Percentiles rank a stretch among this genome's conserved stretches.
These are phyloP conservation scores for Hippoglossus hippoglossus DNA, from an alignment of 2,797 vertebrate species.

Conservation along the genomic window DNA sequence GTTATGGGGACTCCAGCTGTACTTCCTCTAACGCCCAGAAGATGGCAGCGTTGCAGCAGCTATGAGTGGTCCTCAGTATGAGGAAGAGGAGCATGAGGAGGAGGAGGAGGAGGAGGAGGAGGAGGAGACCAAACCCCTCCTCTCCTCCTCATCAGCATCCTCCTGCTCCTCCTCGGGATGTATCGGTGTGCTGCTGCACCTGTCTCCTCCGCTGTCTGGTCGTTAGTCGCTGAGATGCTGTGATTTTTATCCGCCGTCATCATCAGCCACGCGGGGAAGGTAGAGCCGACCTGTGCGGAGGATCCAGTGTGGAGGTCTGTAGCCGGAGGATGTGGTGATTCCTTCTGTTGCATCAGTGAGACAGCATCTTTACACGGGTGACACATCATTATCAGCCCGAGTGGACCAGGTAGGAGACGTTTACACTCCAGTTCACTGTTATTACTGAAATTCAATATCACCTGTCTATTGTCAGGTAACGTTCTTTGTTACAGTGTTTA, in stretches of 20 bases:
- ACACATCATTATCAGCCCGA: conserved; percentile 66
- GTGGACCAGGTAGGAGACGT: conserved; percentile 67
- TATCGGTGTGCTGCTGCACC: conserved; percentile 68
- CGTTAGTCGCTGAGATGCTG: conserved; percentile 40
- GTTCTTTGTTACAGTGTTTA: neutral
- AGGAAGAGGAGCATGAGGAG: conserved; percentile 53
- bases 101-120: conserved; percentile 47
- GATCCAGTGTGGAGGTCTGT: neutral
- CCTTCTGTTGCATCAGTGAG: conserved; percentile 75
- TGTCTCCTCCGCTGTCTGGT: conserved; percentile 47
- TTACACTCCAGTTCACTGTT: neutral
- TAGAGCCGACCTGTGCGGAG: conserved; percentile 1
- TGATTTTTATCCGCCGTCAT: neutral
- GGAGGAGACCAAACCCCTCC: conserved; percentile 67
- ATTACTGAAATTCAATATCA: neutral
- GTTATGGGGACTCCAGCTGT: neutral
- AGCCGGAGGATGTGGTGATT: conserved; percentile 63
- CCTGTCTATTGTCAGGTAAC: neutral
- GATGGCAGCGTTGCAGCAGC: conserved; percentile 66
- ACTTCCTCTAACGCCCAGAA: conserved; percentile 36
- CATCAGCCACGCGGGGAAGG: conserved; percentile 16
- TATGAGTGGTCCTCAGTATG: conserved; percentile 4
- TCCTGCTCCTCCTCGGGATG: conserved; percentile 41
- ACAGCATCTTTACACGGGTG: conserved; percentile 84
- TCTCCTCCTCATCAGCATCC: conserved; percentile 48